Conservation (phyloP, 2,888 invertebrate species). For the Dryobota labecula region DNA sequence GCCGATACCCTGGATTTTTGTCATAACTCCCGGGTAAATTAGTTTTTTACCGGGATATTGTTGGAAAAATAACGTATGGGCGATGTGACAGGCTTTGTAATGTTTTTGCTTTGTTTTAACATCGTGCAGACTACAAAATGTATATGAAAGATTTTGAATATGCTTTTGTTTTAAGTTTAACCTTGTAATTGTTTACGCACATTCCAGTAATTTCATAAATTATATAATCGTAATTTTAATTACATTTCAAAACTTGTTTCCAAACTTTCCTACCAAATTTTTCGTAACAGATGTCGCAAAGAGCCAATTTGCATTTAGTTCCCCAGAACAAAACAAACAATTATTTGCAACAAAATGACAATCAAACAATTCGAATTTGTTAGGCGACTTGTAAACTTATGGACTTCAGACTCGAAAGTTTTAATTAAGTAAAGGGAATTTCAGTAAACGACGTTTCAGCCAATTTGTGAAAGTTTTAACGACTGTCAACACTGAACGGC, state of each 20-base stretch:
- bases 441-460: slow-evolving; percentile 77
- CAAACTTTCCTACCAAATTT: slow-evolving; percentile 28
- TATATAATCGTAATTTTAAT: slow-evolving; percentile 26
- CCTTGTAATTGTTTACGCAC: neutral
- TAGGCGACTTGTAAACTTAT: slow-evolving; percentile 69
- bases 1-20: slow-evolving; percentile 59
- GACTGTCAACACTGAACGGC: slow-evolving; percentile 75
- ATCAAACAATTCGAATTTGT: slow-evolving; percentile 71
- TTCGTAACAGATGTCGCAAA: slow-evolving; percentile 46
- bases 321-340: slow-evolving; percentile 55
- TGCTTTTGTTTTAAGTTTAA: neutral
- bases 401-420: slow-evolving; percentile 76
- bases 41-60: slow-evolving; percentile 55
- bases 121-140: neutral
- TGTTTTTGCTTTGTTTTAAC: slow-evolving; percentile 29
- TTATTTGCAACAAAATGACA: slow-evolving; percentile 66
- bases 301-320: slow-evolving; percentile 58
- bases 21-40: slow-evolving; percentile 62
- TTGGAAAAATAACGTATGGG: slow-evolving; percentile 33
- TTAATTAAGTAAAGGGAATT: slow-evolving; percentile 84
- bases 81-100: slow-evolving; percentile 21
- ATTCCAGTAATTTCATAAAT: slow-evolving; percentile 16
- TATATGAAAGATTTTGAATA: neutral
- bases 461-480: slow-evolving; percentile 85
- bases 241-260: slow-evolving; percentile 30